phyloP scores from a whole-genome alignment of 2,113 vertebrate species.

The Elaphurus davidianus region DNA sequence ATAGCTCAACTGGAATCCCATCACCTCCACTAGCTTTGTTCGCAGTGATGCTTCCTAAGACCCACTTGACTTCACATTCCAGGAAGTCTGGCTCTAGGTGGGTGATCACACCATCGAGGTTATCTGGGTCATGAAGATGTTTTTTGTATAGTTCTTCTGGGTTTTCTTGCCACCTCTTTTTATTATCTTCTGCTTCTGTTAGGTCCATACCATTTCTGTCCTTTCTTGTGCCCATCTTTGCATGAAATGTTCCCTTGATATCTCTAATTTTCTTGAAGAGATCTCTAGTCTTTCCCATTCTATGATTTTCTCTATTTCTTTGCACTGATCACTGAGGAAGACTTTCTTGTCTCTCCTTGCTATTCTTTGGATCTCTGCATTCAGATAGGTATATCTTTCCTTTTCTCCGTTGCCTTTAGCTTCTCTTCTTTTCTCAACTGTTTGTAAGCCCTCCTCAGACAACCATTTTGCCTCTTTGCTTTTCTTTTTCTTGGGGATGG shows the following conservation, averaged over 20 bases:
- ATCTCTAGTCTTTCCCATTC: neutral
- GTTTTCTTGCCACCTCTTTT: neutral
- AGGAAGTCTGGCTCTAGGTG: neutral
- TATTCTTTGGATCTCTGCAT: neutral
- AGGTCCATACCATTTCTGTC: neutral
- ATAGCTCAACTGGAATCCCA: neutral
- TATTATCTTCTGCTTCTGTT: neutral
- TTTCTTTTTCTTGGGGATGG: neutral
- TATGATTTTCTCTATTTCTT: neutral
- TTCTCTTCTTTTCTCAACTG: neutral
- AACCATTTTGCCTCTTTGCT: neutral
- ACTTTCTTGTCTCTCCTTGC: neutral
- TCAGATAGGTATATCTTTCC: neutral
- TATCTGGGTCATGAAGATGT: neutral
- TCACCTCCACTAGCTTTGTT: neutral
- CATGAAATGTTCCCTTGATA: neutral
- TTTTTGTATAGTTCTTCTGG: neutral
- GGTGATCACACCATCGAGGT: rapidly evolving
- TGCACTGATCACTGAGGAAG: neutral
- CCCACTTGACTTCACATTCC: neutral
- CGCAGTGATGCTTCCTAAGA: neutral
- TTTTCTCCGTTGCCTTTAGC: neutral
- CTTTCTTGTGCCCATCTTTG: neutral
- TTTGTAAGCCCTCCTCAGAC: neutral
- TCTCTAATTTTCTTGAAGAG: neutral